Evolutionary conservation across 2,888 invertebrate genomes (phyloP).

Genomic region (Tridacna crocea): DNA sequence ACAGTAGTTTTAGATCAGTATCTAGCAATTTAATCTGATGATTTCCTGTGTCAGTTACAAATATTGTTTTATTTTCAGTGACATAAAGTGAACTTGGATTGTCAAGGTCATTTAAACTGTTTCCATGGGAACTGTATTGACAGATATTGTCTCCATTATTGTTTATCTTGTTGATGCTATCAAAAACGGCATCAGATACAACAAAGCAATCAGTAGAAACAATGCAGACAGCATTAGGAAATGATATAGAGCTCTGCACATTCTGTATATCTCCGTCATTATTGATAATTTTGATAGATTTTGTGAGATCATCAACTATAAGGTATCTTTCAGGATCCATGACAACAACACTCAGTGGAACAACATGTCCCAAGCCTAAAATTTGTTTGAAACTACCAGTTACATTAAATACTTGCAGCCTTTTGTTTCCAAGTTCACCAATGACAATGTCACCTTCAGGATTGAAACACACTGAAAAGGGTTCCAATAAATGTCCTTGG

Average conservation of each 20-base stretch:
- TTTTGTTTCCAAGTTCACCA: slow-evolving; percentile 58
- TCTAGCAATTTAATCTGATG: slow-evolving; percentile 66
- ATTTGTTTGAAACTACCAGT: slow-evolving; percentile 41
- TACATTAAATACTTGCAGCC: slow-evolving; percentile 58
- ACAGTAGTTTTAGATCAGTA: slow-evolving; percentile 52
- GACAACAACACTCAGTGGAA: slow-evolving; percentile 54
- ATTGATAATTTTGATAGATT: slow-evolving; percentile 53
- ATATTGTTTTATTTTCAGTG: slow-evolving; percentile 50
- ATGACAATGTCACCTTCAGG: slow-evolving; percentile 51
- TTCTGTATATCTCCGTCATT: not conserved
- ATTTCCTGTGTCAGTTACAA: slow-evolving; percentile 64
- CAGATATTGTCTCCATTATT: slow-evolving; percentile 41
- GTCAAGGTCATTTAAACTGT: slow-evolving; percentile 46
- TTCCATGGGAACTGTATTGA: slow-evolving; percentile 58
- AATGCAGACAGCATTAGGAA: slow-evolving; percentile 56
- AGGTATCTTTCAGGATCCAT: slow-evolving; percentile 38
- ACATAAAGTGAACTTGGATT: slow-evolving; percentile 60
- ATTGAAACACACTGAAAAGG: slow-evolving; percentile 58
- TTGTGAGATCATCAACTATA: slow-evolving; percentile 60
- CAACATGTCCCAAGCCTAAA: slow-evolving; percentile 40
- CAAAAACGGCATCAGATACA: slow-evolving; percentile 65
- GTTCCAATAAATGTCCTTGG: slow-evolving; percentile 49
- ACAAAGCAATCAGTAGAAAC: slow-evolving; percentile 48
- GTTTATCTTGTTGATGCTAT: slow-evolving; percentile 54
- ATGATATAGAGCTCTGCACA: slow-evolving; percentile 29